A percentile compares a stretch with the other conserved stretches of the same genome.
Evolutionary conservation across 2,888 invertebrate genomes (phyloP).

Genomic region (Philereme transversata): DNA sequence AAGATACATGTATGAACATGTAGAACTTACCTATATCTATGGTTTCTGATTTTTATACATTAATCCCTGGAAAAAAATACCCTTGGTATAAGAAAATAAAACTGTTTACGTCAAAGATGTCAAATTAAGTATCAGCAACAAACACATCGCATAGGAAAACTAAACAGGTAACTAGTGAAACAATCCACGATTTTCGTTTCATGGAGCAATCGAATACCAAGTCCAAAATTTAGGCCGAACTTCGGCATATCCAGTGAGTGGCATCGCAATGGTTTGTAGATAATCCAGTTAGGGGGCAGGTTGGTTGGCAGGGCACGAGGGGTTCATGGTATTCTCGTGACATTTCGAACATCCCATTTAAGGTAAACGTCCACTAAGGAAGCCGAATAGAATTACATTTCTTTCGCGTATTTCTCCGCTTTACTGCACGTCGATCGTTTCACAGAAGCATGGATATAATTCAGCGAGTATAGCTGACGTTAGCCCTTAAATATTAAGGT

Average conservation of each 20-base stretch:
- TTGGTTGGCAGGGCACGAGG: constrained; percentile 61
- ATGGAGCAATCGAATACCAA: too few species aligned
- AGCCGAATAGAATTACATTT: constrained; percentile 17
- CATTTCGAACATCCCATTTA: constrained; percentile 54
- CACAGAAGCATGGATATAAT: not conserved
- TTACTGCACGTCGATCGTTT: constrained; percentile 5
- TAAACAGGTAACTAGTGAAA: too few species aligned
- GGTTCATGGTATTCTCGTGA: constrained; percentile 56
- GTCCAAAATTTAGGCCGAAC: not conserved
- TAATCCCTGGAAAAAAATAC: too few species aligned
- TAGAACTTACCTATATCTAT: too few species aligned
- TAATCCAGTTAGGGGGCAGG: constrained; percentile 66
- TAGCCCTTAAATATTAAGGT: not conserved
- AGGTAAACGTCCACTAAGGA: not conserved
- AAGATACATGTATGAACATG: too few species aligned
- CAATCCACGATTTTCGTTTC: too few species aligned
- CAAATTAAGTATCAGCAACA: too few species aligned
- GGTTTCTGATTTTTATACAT: too few species aligned
- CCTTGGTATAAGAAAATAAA: too few species aligned
- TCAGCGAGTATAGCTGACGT: not conserved
- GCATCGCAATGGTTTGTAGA: constrained; percentile 37
- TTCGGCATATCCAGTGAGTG: constrained; percentile 41
- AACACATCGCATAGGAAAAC: too few species aligned
- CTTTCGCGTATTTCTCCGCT: constrained; percentile 22
- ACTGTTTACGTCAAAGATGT: too few species aligned